Conservation (phyloP, 2,797 vertebrate genomes). For the Cebuella pygmaea region DNA sequence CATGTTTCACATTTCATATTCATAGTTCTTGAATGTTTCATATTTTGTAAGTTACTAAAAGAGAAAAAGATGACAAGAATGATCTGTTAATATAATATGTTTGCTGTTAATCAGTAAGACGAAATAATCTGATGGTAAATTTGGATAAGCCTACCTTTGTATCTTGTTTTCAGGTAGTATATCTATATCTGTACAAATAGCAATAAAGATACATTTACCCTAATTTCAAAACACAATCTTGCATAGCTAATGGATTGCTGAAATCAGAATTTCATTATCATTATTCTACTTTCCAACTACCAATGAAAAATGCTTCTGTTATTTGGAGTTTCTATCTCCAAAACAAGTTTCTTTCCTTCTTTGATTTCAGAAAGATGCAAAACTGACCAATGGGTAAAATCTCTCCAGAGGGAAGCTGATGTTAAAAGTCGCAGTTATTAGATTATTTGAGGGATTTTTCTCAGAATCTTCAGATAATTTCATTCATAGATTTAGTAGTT, state of each 20-base stretch:
- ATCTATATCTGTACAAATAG: neutral
- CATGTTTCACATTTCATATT: too few relatives aligned
- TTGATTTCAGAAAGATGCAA: neutral
- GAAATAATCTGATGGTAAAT: neutral
- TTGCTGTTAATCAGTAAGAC: neutral
- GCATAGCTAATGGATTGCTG: neutral
- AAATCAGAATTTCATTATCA: neutral
- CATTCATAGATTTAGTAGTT: neutral
- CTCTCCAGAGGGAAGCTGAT: neutral
- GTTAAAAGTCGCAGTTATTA: neutral
- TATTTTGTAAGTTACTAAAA: neutral
- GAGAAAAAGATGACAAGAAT: neutral
- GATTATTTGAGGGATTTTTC: neutral
- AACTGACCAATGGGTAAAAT: neutral
- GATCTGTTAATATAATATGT: neutral
- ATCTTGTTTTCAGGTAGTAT: neutral
- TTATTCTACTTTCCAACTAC: neutral
- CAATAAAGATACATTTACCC: neutral
- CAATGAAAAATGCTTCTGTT: neutral
- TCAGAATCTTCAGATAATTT: constrained; percentile 10
- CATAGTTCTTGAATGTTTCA: neutral
- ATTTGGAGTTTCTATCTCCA: neutral
- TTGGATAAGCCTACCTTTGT: neutral
- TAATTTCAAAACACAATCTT: neutral
- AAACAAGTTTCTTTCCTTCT: neutral